Base-by-base conservation (phyloP, 2,797 vertebrate genomes). In the Momotus momota region DNA sequence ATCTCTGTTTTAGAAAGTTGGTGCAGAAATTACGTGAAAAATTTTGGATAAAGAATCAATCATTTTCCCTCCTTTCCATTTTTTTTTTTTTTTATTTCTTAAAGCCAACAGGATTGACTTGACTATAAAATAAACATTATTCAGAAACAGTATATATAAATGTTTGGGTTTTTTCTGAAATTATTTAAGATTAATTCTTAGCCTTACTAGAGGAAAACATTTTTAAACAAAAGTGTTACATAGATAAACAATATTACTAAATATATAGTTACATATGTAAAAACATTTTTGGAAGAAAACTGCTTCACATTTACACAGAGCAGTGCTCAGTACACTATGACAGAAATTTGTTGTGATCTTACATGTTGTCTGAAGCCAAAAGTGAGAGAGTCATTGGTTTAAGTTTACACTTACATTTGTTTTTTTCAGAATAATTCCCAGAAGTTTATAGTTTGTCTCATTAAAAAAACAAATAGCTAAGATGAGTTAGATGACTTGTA, bases 331-430 rank as follows among this genome's bases (percentile, higher is more conserved):
- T 29, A 20, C 67, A 22, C 38, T 5, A 0, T 52, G 46, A 75
- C 38, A 49, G 81, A 67, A 89, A 23, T 75, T 8, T 48, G 14
- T 22, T 86, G 26, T 51, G 48, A 14, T 70, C 31, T 83, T 78
- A 18, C 3, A 5, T 48, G 14, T 23, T 87, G 17, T 60, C 70
- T 52, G 73, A 74, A 88, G 31, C 25, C 18, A 72, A 13, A 7
- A 74, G 20, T 13, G 18, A 81, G 46, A 26, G 19, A 23, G 12
- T 57, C 22, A 10, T 6, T 91, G 7, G 3, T 75, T 74, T 74
- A 57, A 48, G 6, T 71, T 89, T 84, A 45, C 12, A 3, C 2
- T 33, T 38, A 31, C 0, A 7, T 64, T 0, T 0, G 14, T 67
- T 9, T 57, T 74, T 64, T 81, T 71, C 45, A 49, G 27, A 61